Evolutionary conservation across 1,140 invertebrate genomes (phyloP), one percentile per base, ranked within the genome.

Genomic region (Drosophila pseudoananassae): DNA sequence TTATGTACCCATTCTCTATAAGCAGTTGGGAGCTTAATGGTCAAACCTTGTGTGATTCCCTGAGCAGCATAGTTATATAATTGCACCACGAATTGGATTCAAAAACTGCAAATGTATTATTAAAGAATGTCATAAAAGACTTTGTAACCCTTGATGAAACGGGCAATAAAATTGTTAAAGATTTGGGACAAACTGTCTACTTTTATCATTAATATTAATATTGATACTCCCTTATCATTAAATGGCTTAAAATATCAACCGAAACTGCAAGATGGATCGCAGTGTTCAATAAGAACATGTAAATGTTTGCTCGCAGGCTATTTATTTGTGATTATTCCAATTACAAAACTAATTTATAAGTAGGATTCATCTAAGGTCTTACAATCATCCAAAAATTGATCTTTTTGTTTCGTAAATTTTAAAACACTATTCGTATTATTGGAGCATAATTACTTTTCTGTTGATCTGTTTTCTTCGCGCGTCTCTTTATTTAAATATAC

Each of bases 1-100:
- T 79, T 99, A 98, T 85, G 97, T 98, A 3, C 97, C 97, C 0
- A 76, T 65, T 6, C 75, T 91, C 3, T 91, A 91, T 27, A 91
- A 91, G 52, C 75, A 91, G 47, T 50, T 91, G 60, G 90, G 90
- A 15, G 90, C 59, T 14, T 85, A 79, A 61, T 23, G 25, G 4
- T 27, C 25, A 7, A 27, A 27, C 25, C 25, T 7, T 27, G 6
- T 7, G 25, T 27, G 25, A 27, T 27, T 4, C n/a, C 9, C 12
- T 15, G 33, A 46, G 56, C 25, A 51, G 14, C 23, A 40, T 58
- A 29, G 14, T 69, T 69, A 68, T 68, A 53, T 69, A 69, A 69
- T n/a, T 14, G 38, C 40, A 55, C 23, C 66, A 46, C 9, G 38
- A 40, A 69, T 70, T 56, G 31, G 43, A 43, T 40, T 31, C 43